Evolutionary conservation across 2,113 vertebrate genomes (phyloP), one percentile per base, ranked within the genome.

Genomic region (Poecilia latipinna): DNA sequence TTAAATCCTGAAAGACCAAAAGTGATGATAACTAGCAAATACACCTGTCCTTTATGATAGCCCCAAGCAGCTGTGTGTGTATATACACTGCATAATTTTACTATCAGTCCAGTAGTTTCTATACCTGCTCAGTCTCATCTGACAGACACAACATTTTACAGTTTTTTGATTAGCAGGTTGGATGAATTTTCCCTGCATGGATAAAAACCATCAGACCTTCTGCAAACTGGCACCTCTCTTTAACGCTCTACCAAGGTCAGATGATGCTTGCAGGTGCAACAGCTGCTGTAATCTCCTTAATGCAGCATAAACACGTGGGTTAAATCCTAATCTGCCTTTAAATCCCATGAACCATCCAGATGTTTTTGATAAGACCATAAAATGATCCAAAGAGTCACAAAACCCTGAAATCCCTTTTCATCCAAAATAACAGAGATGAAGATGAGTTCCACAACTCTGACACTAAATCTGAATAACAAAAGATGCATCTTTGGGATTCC

Each of bases 331-430:
- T 76, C 33, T 66, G 72, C 75, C 77, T 74, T 74, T 28, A 71
- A 88, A 85, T 81, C 86, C 81, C 33, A 65, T 65, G 68, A 88
- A 33, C 31, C 60, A 0, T 66, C 80, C 89, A 93, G 85, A 85
- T 89, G 90, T 91, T 89, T 86, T 57, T 57, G 7, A 74, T 73
- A 61, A 77, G 62, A 66, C 62, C 15, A 57, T 75, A 24, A 24
- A 79, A 61, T 44, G 48, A 85, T 65, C 70, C 73, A 29, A 6
- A 67, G 28, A 75, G 64, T 61, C 8, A 8, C 42, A 24, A 26
- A 31, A 65, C 26, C 60, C 48, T 60, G 28, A 63, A 72, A 70
- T 61, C 39, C 60, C 37, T 28, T 77, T 1, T 11, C 60, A 69
- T 68, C 44, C 26, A 7, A 63, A 69, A 31, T 42, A 26, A 0